These are phyloP conservation scores for Pavo muticus DNA, from an alignment of 2,113 vertebrate genomes.

Conservation along the genomic window DNA sequence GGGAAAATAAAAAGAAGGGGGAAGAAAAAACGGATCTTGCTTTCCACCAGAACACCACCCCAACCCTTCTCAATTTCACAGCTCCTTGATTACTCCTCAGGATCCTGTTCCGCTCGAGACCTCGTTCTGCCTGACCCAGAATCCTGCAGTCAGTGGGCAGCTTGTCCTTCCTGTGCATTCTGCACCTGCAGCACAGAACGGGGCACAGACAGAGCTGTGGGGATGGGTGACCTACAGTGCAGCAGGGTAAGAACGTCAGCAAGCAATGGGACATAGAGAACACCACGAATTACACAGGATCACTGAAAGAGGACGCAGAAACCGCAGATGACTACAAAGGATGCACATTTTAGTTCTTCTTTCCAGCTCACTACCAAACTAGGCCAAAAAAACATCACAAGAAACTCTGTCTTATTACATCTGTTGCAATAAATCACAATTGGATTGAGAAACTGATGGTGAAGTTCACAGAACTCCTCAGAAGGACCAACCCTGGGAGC, in stretches of 20 bases:
- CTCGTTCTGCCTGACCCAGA: slow-evolving; percentile 21
- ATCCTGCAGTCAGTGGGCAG: neutral
- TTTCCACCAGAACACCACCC: slow-evolving; percentile 4
- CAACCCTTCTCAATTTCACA: neutral
- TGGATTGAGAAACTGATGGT: neutral
- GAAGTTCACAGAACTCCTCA: neutral
- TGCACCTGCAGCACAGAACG: neutral
- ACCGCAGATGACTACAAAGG: neutral
- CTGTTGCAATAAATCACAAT: neutral
- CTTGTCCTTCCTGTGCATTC: neutral
- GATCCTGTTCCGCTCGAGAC: neutral
- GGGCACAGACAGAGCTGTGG: neutral
- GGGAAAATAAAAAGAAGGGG: neutral
- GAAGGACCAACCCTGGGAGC: neutral
- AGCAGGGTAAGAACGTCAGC: neutral
- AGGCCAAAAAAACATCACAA: neutral
- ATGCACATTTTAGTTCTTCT: neutral
- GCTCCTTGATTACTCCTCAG: slow-evolving; percentile 1
- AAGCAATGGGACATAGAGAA: neutral
- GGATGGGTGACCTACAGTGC: neutral
- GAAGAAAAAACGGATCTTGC: neutral
- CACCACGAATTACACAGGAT: neutral
- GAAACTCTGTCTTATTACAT: neutral
- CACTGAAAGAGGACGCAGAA: neutral
- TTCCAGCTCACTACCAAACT: neutral